Evolutionary conservation across 2,888 invertebrate genomes (phyloP), one percentile per base, ranked within the genome.

Genomic region (Helleia helle): DNA sequence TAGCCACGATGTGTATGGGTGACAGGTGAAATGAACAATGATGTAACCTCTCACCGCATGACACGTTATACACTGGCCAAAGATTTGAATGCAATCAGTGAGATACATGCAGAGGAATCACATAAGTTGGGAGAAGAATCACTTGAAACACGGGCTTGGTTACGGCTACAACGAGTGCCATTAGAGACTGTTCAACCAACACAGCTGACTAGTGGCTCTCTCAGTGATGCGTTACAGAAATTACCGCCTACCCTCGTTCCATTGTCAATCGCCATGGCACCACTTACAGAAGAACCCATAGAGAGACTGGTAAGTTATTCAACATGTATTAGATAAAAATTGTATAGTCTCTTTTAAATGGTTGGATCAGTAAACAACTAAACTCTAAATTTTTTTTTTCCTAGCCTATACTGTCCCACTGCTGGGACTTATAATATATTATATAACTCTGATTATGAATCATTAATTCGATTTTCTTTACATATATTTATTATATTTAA

Each of bases 71-170:
- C 18, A 18, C 18, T 34, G 1, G 34, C 11, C 12, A 22, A 34
- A 18, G 1, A 11, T 11, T 12, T 34, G 12, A 12, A 22, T 12
- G 22, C 9, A 4, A 12, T 34, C 2, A 34, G 34, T 7, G 22
- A 22, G 7, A 8, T 63, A 53, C 54, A 56, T 56, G 65, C 64
- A 6, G 69, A 70, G 50, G 70, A 70, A 57, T 37, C 40, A 2
- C 34, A 34, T 17, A 8, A 2, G 6, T 11, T 41, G 49, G 49
- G 39, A 48, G 18, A 31, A 39, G 55, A 54, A 18, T 65, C 57
- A 11, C 47, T 67, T 5, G 63, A 64, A 57, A 65, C 62, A 47
- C 71, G 65, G 58, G 49, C 57, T 18, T 65, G 60, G 66, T 51
- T 56, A 48, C 49, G 51, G 12, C 11, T 34, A 9, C 17, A 8